Base-by-base conservation (phyloP, 2,113 vertebrate genomes). In the Lophura nycthemera region DNA sequence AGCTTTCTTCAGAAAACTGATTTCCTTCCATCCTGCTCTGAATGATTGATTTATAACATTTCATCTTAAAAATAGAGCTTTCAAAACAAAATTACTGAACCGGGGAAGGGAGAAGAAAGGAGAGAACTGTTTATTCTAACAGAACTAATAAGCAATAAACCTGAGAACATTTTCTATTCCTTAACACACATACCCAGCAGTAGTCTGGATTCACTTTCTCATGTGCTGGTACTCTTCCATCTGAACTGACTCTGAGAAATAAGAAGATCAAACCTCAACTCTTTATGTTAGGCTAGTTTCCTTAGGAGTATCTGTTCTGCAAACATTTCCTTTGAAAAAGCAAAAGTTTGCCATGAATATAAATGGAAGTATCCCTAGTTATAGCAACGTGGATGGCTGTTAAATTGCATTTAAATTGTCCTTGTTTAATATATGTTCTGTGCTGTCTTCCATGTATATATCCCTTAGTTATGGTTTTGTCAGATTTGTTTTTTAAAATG, bases 401-500 rank as follows among this genome's bases (percentile, higher is more conserved):
- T 88, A 72, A 93, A 85, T 43, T 86, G 27, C 50, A 0, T 83
- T 93, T 92, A 93, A 96, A 90, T 96, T 92, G 89, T 74, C 77
- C 30, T 61, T 88, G 81, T 93, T 94, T 90, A 96, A 94, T 96
- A 87, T 92, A 82, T 73, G 20, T 85, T 84, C 88, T 32, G 13
- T 75, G 48, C 77, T 90, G 84, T 91, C 92, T 93, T 65, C 77
- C 56, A 64, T 96, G 76, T 82, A 54, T 95, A 91, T 67, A 79
- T 54, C 69, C 79, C 50, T 86, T 93, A 89, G 80, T 90, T 96
- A 96, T 13, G 47, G 71, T 91, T 93, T 95, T 95, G 90, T 92
- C 92, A 96, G 79, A 84, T 94, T 78, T 93, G 86, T 96, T 93
- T 94, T 83, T 95, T 90, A 67, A 91, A 96, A 93, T 65, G 66